phyloP scores from a whole-genome alignment of 2,113 vertebrate genomes.

The Nothocercus julius region DNA sequence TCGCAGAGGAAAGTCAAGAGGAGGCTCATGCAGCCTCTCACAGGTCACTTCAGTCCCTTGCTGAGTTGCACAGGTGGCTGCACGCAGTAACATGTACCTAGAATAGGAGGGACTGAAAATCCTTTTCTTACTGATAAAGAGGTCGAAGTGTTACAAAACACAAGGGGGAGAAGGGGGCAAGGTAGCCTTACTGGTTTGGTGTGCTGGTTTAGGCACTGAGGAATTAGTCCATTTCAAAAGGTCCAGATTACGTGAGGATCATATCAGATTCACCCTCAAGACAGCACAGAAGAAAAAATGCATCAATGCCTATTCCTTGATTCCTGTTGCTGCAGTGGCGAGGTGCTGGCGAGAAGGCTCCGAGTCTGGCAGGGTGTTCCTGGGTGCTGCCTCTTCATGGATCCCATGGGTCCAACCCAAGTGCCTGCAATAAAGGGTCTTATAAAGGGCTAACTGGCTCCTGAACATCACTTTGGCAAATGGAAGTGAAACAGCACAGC shows the following conservation, averaged over 20 bases:
- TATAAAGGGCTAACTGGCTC: neutral
- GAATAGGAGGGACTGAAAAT: neutral
- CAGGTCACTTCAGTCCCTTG: neutral
- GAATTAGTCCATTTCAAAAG: neutral
- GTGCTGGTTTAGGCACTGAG: neutral
- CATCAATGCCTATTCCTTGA: neutral
- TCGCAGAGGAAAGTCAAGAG: neutral
- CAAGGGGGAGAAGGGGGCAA: neutral
- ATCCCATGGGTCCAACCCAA: neutral
- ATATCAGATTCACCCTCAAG: neutral
- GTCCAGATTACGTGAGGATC: neutral
- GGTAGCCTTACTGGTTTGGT: neutral
- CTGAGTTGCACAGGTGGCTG: neutral
- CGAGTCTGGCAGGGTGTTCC: neutral
- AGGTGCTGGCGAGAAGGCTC: neutral
- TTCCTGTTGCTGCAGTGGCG: neutral
- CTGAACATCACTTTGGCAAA: slow-evolving; percentile 27
- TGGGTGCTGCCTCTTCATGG: neutral
- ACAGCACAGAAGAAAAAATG: neutral
- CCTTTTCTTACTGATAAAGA: neutral
- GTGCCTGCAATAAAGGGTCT: neutral
- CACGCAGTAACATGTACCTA: fast-evolving
- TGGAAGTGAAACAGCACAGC: neutral
- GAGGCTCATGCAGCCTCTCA: neutral
- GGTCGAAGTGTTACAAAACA: neutral